Percentiles rank a stretch among this genome's conserved stretches.
Conservation (phyloP, 2,797 vertebrate genomes). For the Natrix natrix region DNA sequence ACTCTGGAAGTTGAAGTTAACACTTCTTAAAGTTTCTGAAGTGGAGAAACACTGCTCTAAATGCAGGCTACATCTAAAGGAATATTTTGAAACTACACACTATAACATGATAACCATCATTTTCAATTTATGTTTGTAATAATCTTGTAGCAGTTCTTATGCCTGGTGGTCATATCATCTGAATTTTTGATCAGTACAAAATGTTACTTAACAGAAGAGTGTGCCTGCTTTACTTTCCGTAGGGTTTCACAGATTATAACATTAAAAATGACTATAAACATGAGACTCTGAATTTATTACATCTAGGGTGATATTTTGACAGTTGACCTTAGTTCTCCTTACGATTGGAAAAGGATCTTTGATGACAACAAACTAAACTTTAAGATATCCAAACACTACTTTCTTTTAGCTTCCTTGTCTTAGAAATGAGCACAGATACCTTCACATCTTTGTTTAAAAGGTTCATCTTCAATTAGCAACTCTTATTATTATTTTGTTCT, state of each 20-base stretch:
- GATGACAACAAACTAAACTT: neutral
- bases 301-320: neutral
- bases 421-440: neutral
- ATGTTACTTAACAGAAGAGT: neutral
- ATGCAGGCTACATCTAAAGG: neutral
- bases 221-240: neutral
- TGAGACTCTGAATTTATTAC: neutral
- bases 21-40: neutral
- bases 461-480: neutral
- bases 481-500: neutral
- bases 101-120: neutral
- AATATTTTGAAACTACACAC: neutral
- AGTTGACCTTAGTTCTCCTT: neutral
- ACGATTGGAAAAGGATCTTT: neutral
- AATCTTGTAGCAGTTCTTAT: neutral
- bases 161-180: neutral
- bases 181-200: neutral
- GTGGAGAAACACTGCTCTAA: neutral
- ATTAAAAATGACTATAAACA: neutral
- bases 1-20: neutral
- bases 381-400: neutral
- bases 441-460: neutral
- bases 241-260: neutral
- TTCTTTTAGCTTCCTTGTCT: neutral
- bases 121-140: constrained; percentile 5